Evolutionary conservation across 2,113 vertebrate species (phyloP).

Genomic region (Trachemys scripta): DNA sequence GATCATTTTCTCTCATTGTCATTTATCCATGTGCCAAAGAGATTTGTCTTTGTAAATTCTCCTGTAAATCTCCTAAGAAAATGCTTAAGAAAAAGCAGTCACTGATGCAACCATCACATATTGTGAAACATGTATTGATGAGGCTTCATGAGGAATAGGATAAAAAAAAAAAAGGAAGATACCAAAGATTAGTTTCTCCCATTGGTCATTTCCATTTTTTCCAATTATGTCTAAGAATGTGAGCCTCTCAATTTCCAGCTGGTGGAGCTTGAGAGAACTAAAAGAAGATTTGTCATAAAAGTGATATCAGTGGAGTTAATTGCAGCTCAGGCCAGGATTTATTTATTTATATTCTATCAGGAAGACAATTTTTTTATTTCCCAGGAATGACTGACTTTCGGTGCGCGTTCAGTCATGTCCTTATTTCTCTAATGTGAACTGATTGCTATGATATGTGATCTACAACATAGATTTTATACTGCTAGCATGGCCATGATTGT

Average conservation of each 20-base stretch:
- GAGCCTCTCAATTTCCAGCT: background rate
- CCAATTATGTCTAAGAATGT: background rate
- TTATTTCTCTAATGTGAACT: background rate
- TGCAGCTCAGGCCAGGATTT: background rate
- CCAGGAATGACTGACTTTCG: background rate
- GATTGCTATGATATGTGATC: background rate
- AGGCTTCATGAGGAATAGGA: background rate
- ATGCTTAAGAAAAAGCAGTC: background rate
- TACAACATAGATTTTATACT: background rate
- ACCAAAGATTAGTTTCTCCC: background rate
- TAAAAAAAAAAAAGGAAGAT: background rate
- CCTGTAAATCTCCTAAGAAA: background rate
- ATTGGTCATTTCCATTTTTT: background rate
- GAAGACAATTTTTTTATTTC: background rate
- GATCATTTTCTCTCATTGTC: background rate
- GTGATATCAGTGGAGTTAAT: background rate
- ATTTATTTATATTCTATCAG: background rate
- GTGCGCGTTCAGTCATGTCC: background rate
- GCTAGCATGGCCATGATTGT: accelerated
- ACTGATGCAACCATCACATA: background rate
- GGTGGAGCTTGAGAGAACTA: background rate
- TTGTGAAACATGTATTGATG: accelerated
- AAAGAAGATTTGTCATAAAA: background rate
- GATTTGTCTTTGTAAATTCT: background rate
- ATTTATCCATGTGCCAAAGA: background rate